Base-by-base conservation (phyloP, 2,797 vertebrate genomes). In the Perodicticus potto region DNA sequence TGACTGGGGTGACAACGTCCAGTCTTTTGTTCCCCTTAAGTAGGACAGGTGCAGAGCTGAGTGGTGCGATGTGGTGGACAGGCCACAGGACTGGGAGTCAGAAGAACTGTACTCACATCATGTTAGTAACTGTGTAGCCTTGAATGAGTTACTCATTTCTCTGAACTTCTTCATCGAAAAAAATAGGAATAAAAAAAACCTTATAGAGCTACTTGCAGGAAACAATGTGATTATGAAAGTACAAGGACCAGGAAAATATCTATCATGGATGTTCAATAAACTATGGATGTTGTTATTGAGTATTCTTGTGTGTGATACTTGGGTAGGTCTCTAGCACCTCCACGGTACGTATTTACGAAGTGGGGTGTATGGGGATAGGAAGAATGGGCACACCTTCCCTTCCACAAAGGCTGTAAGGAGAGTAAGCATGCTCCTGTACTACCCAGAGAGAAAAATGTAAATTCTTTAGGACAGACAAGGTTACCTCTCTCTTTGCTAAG, bases 401-500 rank as follows among this genome's bases (percentile, higher is more conserved):
- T 32, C 40, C 57, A 61, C 61, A 67, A n/a, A 72, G 45, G 63
- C 23, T 34, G 25, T 37, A 1, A 61, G 32, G 53, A 85, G 23
- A 65, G 25, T 74, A 17, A 65, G 7, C 20, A 34, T 11, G 19
- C 19, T 7, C 8, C 2, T 29, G 4, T 70, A 32, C 32, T 40
- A 34, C 12, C 1, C 0, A 23, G 53, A 91, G 37, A 82, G 45
- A 77, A 34, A 77, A 65, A 84, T n/a, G 32, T 40, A 73, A 29
- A 73, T 91, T 95, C 53, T 89, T 92, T 29, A 7, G 23, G 70
- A 20, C 57, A 72, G 76, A 32, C 91, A 65, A 77, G 70, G 19
- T 53, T 32, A 43, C 57, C 27, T 69, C 14, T 76, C 65, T 82
- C 53, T 83, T 37, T 25, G 53, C 20, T 6, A 25, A 11, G 3